phyloP scores from a whole-genome alignment of 2,888 invertebrate genomes.

The Oscheius sp. region DNA sequence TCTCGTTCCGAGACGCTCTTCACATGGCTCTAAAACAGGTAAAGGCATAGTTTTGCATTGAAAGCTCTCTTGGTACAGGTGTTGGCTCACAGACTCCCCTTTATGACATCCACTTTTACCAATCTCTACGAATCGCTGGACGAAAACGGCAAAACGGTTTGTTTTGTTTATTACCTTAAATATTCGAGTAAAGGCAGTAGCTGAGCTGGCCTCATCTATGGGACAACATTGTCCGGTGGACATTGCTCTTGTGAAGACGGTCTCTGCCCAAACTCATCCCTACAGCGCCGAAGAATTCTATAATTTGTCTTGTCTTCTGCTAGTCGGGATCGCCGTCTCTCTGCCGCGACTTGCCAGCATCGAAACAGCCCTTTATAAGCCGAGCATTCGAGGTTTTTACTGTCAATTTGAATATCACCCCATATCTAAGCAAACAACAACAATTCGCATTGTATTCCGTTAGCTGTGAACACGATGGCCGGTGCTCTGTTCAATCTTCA shows the following conservation, averaged over 20 bases:
- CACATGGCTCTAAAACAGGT: slow-evolving; percentile 94
- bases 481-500: slow-evolving; percentile 96
- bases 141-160: slow-evolving; percentile 51
- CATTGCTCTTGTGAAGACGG: slow-evolving; percentile 89
- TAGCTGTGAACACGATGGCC: slow-evolving; percentile 93
- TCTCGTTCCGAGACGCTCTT: slow-evolving; percentile 92
- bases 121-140: slow-evolving; percentile 61
- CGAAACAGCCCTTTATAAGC: slow-evolving; percentile 80
- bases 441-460: slow-evolving; percentile 97
- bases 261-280: slow-evolving; percentile 81
- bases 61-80: slow-evolving; percentile 72
- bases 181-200: slow-evolving; percentile 40
- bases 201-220: slow-evolving; percentile 95
- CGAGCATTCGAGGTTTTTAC: slow-evolving; percentile 46
- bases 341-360: slow-evolving; percentile 92
- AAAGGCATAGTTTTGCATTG: not conserved
- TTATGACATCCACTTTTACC: slow-evolving; percentile 89
- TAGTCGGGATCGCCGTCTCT: slow-evolving; percentile 98
- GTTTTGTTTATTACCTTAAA: slow-evolving; percentile 3
- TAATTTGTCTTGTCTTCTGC: slow-evolving; percentile 87
- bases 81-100: slow-evolving; percentile 91
- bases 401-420: not conserved
- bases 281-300: slow-evolving; percentile 67
- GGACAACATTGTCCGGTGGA: slow-evolving; percentile 94
- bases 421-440: slow-evolving; percentile 77